Evolutionary conservation across 2,797 vertebrate genomes (phyloP), one percentile per base, ranked within the genome.

Genomic region (Chaetophractus vellerosus): DNA sequence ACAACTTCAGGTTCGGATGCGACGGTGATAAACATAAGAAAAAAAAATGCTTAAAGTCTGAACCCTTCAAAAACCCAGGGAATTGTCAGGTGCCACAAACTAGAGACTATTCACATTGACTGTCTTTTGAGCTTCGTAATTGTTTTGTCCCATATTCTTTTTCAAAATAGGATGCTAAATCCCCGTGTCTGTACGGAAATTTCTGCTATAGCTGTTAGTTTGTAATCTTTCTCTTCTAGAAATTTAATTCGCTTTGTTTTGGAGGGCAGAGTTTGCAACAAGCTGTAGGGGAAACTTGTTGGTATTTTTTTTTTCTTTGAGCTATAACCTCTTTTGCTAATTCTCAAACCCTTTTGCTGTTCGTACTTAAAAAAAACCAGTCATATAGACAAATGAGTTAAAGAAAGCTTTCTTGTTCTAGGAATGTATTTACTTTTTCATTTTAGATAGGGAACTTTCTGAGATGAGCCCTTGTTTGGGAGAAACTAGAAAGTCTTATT

Each of bases 1-100:
- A 82, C 88, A 97, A 94, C 90, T 96, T 88, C 79, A 78, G 52
- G 55, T 82, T 87, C 64, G 31, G 45, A 66, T 57, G 26, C 31
- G n/a, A 33, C 21, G 38, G 55, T 24, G 24, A 87, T 92, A 63
- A 96, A 16, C 36, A 45, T 63, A 55, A 69, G 1, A 11, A 14
- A 45, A 36, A 36, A 31, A 45, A 26, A 28, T 5, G 26, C 21
- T 50, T 61, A 21, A 50, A 68, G 66, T 45, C 9, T 3, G 45
- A 63, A 41, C 59, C 76, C 9, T 82, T 78, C 23, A 19, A 38
- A 94, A 76, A n/a, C 9, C 31, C 31, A 63, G 24, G 50, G 36
- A 85, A 38, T 81, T 64, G 74, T 84, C 26, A 69, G 45, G 12
- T 18, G 69, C 7, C 21, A 9, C 1, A 14, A 45, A 84, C 21